phyloP scores from a whole-genome alignment of 37 sponge, comb jelly and placozoan species.

The Ephydatia muelleri region DNA sequence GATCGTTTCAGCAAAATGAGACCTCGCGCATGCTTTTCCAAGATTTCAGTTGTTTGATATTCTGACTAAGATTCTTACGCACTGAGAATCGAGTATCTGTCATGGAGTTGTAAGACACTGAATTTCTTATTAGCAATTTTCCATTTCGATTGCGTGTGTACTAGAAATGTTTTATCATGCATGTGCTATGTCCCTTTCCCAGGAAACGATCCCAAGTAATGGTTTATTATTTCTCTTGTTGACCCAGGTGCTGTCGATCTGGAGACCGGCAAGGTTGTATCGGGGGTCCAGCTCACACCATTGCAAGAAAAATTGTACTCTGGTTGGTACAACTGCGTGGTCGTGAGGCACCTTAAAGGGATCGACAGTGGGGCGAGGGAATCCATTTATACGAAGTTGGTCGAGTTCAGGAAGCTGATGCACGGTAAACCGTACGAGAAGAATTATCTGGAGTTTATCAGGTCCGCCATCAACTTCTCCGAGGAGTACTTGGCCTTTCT shows the following conservation, averaged over 20 bases:
- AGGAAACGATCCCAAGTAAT: background rate
- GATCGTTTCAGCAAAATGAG: no score
- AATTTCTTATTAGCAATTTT: no score
- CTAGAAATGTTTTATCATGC: no score
- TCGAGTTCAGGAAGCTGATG: slow-evolving; percentile 57
- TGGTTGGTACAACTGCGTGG: slow-evolving; percentile 80
- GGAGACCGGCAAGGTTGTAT: slow-evolving; percentile 55
- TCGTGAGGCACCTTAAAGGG: slow-evolving; percentile 60
- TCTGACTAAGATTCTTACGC: background rate
- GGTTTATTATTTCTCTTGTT: background rate
- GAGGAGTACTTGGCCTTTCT: slow-evolving; percentile 65
- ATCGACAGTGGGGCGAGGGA: slow-evolving; percentile 43
- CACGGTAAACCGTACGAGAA: slow-evolving; percentile 72
- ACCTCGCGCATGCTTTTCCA: no score
- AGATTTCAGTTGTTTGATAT: no score
- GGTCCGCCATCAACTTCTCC: slow-evolving; percentile 58
- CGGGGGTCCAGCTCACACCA: slow-evolving; percentile 79
- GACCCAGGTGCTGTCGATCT: slow-evolving; percentile 70
- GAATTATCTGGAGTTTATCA: slow-evolving; percentile 61
- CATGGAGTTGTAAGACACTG: background rate
- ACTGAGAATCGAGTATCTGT: no score
- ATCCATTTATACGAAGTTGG: slow-evolving; percentile 47
- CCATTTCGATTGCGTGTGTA: background rate
- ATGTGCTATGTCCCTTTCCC: background rate
- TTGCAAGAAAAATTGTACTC: slow-evolving; percentile 72